Evolutionary conservation across 2,113 vertebrate genomes (phyloP).

Genomic region (Tychaedon coryphoeus): DNA sequence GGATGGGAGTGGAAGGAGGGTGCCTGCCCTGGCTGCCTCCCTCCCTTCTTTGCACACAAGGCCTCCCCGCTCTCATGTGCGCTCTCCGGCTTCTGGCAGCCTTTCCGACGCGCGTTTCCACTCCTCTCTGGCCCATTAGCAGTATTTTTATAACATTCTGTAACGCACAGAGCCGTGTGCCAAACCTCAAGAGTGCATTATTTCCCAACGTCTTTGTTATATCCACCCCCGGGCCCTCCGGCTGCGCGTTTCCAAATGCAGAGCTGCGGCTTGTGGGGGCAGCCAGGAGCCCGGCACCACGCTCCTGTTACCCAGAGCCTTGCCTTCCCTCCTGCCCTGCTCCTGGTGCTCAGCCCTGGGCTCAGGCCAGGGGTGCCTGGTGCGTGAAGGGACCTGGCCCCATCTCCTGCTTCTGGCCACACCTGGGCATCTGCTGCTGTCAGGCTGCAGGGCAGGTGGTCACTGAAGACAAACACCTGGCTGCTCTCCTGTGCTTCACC

Average conservation of each 20-base stretch:
- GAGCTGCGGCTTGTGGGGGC: background rate
- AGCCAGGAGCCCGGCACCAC: accelerated
- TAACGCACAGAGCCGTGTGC: slow-evolving; percentile 39
- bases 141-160: slow-evolving; percentile 69
- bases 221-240: background rate
- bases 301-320: background rate
- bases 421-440: background rate
- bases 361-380: background rate
- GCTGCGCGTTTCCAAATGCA: background rate
- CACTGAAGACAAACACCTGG: background rate
- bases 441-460: background rate
- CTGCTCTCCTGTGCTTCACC: background rate
- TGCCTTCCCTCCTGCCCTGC: background rate
- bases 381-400: accelerated
- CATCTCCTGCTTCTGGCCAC: background rate
- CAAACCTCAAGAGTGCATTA: slow-evolving; percentile 64
- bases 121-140: slow-evolving; percentile 66
- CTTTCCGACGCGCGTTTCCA: slow-evolving; percentile 20
- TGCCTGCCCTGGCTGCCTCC: background rate
- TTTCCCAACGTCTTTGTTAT: slow-evolving; percentile 56
- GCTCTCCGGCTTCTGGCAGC: slow-evolving; percentile 40
- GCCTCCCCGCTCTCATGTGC: slow-evolving; percentile 14
- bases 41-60: slow-evolving; percentile 18
- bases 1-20: background rate
- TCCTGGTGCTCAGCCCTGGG: background rate